Conservation (phyloP, 2,888 invertebrate genomes). For the Orthonevra nobilis region DNA sequence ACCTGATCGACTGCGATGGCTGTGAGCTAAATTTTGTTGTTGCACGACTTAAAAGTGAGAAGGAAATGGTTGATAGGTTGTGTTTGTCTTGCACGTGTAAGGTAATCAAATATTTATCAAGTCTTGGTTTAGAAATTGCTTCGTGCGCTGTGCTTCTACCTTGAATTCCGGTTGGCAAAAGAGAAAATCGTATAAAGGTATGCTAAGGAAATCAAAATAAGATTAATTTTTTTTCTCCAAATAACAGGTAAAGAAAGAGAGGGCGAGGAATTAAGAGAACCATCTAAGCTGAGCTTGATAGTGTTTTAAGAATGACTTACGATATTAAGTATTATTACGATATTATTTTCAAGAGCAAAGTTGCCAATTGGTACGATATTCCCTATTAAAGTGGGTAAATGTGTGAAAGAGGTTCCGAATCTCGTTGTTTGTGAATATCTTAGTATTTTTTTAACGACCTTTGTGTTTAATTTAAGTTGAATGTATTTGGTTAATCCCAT, state of each 20-base stretch:
- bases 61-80: slow-evolving; percentile 61
- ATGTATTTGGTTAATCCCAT: too few species aligned
- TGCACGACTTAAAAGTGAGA: slow-evolving; percentile 40
- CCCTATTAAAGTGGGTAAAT: too few species aligned
- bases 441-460: too few species aligned
- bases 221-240: not conserved
- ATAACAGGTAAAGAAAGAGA: slow-evolving; percentile 21
- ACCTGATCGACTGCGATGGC: slow-evolving; percentile 63
- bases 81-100: slow-evolving; percentile 46
- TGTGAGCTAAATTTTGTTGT: slow-evolving; percentile 61
- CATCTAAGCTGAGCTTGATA: not conserved
- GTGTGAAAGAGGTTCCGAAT: too few species aligned
- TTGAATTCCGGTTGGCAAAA: slow-evolving; percentile 61
- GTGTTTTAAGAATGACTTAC: slow-evolving; percentile 1
- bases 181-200: slow-evolving; percentile 43
- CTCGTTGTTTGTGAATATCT: too few species aligned
- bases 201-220: too few species aligned
- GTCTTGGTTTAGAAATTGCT: slow-evolving; percentile 57
- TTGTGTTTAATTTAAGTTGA: too few species aligned
- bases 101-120: slow-evolving; percentile 41
- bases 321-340: not conserved
- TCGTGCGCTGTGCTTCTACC: slow-evolving; percentile 34
- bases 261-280: slow-evolving; percentile 16
- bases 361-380: slow-evolving; percentile 8
- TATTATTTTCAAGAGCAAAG: not conserved